Evolutionary conservation across 1,140 invertebrate species (phyloP).

Genomic region (Semibalanus balanoides): DNA sequence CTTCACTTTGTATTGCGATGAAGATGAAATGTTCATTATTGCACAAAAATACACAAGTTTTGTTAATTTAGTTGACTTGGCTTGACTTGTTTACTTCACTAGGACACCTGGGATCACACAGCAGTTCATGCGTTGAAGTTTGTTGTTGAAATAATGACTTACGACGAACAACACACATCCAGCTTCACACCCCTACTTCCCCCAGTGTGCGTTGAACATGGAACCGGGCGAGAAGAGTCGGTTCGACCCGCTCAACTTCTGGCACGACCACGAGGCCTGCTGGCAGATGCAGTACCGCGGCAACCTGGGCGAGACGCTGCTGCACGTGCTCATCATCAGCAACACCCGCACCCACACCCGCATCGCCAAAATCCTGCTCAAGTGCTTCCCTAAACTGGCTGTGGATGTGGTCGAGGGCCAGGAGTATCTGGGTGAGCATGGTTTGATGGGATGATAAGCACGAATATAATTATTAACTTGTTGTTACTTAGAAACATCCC

Average conservation of each 20-base stretch:
- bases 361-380: slow-evolving; percentile 72
- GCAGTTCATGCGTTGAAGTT: too few relatives aligned
- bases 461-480: slow-evolving; percentile 6
- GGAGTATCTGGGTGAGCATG: slow-evolving; percentile 70
- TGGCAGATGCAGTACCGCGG: slow-evolving; percentile 96
- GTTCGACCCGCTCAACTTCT: slow-evolving; percentile 67
- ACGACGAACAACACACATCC: too few relatives aligned
- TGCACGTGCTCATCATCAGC: slow-evolving; percentile 89
- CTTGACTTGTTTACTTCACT: too few relatives aligned
- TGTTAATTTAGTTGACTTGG: too few relatives aligned
- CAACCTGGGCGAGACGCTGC: slow-evolving; percentile 79
- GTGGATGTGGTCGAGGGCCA: slow-evolving; percentile 92
- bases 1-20: too few relatives aligned
- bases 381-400: slow-evolving; percentile 79
- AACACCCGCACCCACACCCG: slow-evolving; percentile 73
- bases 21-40: too few relatives aligned
- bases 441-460: too few relatives aligned
- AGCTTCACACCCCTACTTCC: too few relatives aligned
- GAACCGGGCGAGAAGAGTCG: slow-evolving; percentile 48
- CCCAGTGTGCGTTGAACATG: slow-evolving; percentile 62
- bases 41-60: too few relatives aligned
- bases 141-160: too few relatives aligned
- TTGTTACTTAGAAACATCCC: too few relatives aligned
- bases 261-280: slow-evolving; percentile 79
- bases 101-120: too few relatives aligned